Conservation (phyloP, 92 coral and sea anemone genomes). For the Pocillopora grandis region DNA sequence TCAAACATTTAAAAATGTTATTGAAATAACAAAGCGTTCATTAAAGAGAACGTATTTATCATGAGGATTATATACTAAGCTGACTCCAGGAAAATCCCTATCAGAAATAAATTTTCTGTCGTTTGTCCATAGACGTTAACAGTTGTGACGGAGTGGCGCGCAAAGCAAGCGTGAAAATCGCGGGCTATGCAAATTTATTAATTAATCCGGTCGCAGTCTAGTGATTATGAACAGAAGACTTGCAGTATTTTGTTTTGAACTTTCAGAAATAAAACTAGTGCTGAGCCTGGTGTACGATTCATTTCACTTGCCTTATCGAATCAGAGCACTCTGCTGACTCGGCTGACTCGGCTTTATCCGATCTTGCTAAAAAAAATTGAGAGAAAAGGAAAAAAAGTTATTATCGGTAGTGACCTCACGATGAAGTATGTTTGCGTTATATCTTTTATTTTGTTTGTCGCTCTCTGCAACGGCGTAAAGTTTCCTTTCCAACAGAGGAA, state of each 20-base stretch:
- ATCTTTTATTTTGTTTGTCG: neutral
- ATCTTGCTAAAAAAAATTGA: too few relatives aligned
- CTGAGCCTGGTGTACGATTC: neutral
- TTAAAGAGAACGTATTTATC: neutral
- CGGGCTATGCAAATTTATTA: constrained; percentile 1
- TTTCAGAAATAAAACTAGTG: neutral
- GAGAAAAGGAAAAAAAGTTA: neutral
- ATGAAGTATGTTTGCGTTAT: constrained; percentile 2
- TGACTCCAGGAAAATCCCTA: too few relatives aligned
- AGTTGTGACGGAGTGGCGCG: neutral
- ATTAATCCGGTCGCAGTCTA: neutral
- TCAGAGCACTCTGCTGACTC: too few relatives aligned
- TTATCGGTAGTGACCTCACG: neutral
- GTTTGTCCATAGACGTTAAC: too few relatives aligned
- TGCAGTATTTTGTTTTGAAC: neutral
- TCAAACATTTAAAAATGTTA: neutral
- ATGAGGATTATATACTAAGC: too few relatives aligned
- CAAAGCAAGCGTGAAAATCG: neutral
- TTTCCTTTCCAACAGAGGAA: neutral
- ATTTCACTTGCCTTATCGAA: neutral
- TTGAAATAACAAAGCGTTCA: neutral
- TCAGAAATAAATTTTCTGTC: too few relatives aligned
- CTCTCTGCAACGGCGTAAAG: constrained; percentile 22
- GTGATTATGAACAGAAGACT: neutral
- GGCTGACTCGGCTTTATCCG: too few relatives aligned